Conservation (phyloP, 2,797 vertebrate genomes). For the Luscinia luscinia region DNA sequence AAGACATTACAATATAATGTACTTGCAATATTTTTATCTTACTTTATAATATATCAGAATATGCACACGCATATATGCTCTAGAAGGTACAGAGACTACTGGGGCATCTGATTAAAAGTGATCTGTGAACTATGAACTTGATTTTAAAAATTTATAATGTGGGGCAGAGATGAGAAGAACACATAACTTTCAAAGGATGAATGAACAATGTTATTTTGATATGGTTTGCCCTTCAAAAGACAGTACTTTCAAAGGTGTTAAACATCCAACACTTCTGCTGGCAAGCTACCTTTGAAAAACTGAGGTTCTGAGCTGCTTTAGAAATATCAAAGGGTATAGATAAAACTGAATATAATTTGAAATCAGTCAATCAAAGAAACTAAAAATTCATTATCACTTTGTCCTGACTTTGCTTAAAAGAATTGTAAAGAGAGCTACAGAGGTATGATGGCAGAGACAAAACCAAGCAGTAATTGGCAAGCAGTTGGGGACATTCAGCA, state of each 20-base stretch:
- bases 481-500: neutral
- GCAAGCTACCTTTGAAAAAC: conserved; percentile 41
- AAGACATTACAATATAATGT: neutral
- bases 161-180: neutral
- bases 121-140: neutral
- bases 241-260: conserved; percentile 31
- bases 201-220: conserved; percentile 40
- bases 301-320: neutral
- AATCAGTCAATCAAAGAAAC: conserved; percentile 23
- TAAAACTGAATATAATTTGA: conserved; percentile 44
- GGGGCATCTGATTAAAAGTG: neutral
- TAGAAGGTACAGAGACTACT: neutral
- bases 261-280: conserved; percentile 22
- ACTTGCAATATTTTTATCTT: neutral
- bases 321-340: conserved; percentile 48
- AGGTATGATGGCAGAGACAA: neutral
- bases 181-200: neutral
- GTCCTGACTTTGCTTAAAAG: conserved; percentile 11
- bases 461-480: neutral
- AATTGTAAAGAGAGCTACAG: neutral
- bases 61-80: neutral
- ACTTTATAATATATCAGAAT: neutral
- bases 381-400: conserved; percentile 48
- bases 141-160: neutral
- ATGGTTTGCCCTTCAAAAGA: conserved; percentile 9